phyloP scores from a whole-genome alignment of 1,140 invertebrate genomes.

The Drosophila azteca region DNA sequence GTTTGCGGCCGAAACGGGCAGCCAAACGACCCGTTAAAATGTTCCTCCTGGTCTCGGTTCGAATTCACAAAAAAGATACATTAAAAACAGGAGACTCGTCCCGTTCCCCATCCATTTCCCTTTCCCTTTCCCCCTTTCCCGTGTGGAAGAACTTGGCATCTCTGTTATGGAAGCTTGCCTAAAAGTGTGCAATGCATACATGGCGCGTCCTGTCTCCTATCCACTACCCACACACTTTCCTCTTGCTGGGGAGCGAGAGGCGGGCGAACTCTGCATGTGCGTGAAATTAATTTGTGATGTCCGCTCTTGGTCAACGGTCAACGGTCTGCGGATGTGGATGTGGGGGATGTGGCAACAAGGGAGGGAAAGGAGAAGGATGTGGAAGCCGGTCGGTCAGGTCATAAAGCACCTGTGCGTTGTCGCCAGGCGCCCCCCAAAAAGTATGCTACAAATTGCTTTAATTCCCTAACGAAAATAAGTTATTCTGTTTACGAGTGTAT shows the following conservation, averaged over 20 bases:
- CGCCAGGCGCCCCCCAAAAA: conserved; percentile 39
- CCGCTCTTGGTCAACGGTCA: conserved; percentile 31
- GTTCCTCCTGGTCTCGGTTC: conserved; percentile 10
- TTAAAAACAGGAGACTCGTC: conserved; percentile 6
- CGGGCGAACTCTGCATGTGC: conserved; percentile 22
- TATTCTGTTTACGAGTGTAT: conserved; percentile 52
- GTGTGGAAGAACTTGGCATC: conserved; percentile 4
- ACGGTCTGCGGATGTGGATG: conserved; percentile 2
- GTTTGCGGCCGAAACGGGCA: conserved; percentile 8
- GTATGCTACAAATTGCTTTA: conserved; percentile 68
- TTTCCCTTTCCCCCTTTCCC: neutral
- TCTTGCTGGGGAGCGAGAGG: neutral
- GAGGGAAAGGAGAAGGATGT: too few relatives aligned
- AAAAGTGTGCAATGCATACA: conserved; percentile 15
- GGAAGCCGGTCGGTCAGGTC: conserved; percentile 11
- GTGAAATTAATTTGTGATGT: conserved; percentile 65
- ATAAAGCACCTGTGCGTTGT: conserved; percentile 18
- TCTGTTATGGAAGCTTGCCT: conserved; percentile 31
- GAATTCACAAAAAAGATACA: conserved; percentile 1
- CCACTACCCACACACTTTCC: neutral
- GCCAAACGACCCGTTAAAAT: conserved; percentile 21
- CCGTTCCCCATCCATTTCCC: too few relatives aligned
- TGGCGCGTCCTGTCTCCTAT: neutral
- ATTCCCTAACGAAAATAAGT: conserved; percentile 63
- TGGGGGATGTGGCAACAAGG: neutral